A percentile compares a stretch with the other conserved stretches of the same genome.
Evolutionary conservation across 2,797 vertebrate genomes (phyloP).

Genomic region (Callimico goeldii): DNA sequence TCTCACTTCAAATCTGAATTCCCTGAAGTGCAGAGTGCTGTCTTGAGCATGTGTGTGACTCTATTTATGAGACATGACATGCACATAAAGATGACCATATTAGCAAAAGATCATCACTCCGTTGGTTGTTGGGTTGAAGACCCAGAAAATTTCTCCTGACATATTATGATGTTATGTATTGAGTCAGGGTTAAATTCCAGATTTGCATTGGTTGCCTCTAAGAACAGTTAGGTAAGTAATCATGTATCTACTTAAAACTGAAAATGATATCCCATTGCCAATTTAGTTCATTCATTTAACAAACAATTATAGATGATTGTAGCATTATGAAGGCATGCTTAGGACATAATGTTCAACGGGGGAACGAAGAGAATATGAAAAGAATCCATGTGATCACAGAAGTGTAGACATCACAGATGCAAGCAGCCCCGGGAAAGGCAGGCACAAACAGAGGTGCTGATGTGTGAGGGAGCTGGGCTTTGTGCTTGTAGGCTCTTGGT

Average conservation of each 20-base stretch:
- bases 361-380: not conserved
- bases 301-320: not conserved
- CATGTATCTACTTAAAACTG: not conserved
- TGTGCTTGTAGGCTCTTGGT: not conserved
- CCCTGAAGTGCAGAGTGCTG: not conserved
- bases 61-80: not conserved
- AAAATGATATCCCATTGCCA: not conserved
- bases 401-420: not conserved
- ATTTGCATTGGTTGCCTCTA: too few relatives aligned
- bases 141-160: not conserved
- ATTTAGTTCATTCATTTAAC: not conserved
- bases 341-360: not conserved
- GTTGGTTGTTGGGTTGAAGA: too few relatives aligned
- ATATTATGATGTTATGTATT: not conserved
- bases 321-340: not conserved
- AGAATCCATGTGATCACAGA: not conserved
- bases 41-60: not conserved
- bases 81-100: not conserved
- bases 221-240: not conserved
- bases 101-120: not conserved
- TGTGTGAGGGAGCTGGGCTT: not conserved
- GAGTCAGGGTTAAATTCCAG: not conserved
- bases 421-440: not conserved
- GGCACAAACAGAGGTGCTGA: not conserved
- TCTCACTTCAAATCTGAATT: not conserved